These are phyloP conservation scores for Anadara kagoshimensis DNA, from an alignment of 1,140 invertebrate species.

Conservation along the genomic window DNA sequence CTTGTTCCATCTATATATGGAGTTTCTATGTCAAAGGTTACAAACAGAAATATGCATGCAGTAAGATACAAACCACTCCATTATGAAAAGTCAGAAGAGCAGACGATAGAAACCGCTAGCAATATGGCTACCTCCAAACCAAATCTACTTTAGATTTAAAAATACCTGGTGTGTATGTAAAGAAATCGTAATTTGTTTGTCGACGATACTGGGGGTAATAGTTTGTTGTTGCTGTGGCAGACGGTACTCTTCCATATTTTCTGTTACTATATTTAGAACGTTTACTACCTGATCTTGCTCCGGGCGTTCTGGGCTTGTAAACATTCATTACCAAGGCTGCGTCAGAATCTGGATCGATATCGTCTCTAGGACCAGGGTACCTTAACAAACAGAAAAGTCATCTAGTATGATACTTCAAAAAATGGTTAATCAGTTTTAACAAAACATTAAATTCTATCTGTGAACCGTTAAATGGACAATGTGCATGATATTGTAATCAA, in stretches of 20 bases:
- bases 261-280: constrained; percentile 1
- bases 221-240: constrained; percentile 27
- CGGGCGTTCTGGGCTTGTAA: constrained; percentile 28
- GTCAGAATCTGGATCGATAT: constrained; percentile 27
- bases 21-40: no score
- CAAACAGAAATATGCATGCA: no score
- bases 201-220: constrained; percentile 3
- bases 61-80: no score
- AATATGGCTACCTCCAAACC: no score
- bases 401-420: background rate
- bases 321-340: constrained; percentile 45
- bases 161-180: constrained; percentile 1
- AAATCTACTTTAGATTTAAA: no score
- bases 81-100: no score
- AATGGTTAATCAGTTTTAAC: background rate
- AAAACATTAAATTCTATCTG: background rate
- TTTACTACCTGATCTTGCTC: constrained; percentile 26
- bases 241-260: constrained; percentile 23
- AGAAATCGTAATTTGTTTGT: no score
- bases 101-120: no score
- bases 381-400: constrained; percentile 1
- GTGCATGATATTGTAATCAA: no score
- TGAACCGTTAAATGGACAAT: background rate
- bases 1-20: no score
- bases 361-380: constrained; percentile 48